Conservation (phyloP, 2,888 invertebrate genomes). For the Ormyrus labotus region DNA sequence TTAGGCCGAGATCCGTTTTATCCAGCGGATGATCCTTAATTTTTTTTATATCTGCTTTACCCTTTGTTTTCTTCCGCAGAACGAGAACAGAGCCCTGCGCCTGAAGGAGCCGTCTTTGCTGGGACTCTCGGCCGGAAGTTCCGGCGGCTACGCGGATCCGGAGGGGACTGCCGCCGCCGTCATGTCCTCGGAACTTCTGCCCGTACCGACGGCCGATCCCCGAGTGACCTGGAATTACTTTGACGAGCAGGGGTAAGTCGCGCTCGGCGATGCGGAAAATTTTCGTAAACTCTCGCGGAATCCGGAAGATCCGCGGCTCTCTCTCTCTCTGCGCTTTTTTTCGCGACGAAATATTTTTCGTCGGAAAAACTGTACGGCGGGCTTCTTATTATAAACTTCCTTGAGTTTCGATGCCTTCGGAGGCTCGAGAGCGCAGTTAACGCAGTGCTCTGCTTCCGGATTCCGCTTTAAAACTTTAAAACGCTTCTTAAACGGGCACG, state of each 20-base stretch:
- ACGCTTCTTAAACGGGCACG: no score
- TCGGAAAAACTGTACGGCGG: no score
- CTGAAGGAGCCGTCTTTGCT: slow-evolving; percentile 78
- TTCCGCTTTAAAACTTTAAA: no score
- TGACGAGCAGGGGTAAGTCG: slow-evolving; percentile 82
- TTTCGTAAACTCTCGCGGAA: no score
- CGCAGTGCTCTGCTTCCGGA: no score
- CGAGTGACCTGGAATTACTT: slow-evolving; percentile 85
- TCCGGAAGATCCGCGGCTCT: no score
- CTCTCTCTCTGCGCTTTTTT: no score
- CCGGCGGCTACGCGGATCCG: slow-evolving; percentile 69
- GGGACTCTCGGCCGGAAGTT: slow-evolving; percentile 75
- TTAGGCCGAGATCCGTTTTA: not conserved
- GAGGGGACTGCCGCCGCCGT: slow-evolving; percentile 72
- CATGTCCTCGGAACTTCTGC: slow-evolving; percentile 71
- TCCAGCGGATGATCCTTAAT: not conserved
- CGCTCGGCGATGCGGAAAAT: not conserved
- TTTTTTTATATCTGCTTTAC: not conserved
- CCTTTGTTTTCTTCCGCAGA: slow-evolving; percentile 76
- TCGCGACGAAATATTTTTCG: no score
- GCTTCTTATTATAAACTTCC: no score
- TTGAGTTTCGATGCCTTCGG: no score
- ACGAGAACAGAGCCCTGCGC: slow-evolving; percentile 90
- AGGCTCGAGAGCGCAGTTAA: no score
- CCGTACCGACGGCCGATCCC: slow-evolving; percentile 75